Evolutionary conservation across 2,113 vertebrate genomes (phyloP), one percentile per base, ranked within the genome.

Genomic region (Gallinago paraguaiae): DNA sequence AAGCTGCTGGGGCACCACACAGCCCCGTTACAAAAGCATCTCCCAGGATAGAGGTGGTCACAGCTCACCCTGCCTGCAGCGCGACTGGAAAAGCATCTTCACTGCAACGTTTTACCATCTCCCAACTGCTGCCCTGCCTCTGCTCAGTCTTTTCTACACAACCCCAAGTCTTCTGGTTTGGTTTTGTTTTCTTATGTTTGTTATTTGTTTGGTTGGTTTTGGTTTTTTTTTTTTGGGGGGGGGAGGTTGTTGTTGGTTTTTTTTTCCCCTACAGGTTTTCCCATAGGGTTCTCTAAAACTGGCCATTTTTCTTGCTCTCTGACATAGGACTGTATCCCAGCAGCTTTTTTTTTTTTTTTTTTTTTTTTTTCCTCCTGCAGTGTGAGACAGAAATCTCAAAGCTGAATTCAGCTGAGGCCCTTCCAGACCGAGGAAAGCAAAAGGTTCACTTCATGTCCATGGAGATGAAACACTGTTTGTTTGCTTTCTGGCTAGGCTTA

Each of bases 1-100:
- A 28, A 50, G 19, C 46, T 4, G 31, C 71, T 48, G 5, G 17
- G 0, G 56, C 3, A 9, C 70, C 20, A 5, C 1, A 1, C 3
- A 1, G 35, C 61, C 17, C 61, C 11, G 9, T 22, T 6, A 4
- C 7, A 18, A 3, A 11, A 39, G n/a, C 11, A 0, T n/a, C 3
- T 33, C 17, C 11, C 37, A 2, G 31, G 17, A 17, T 6, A 1
- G 69, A 4, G 18, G 16, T 8, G 45, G 18, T 28, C 10, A 2
- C 27, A 25, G 7, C 23, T 37, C 3, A 1, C 3, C 35, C 64
- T 69, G 35, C 45, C 37, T 1, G 0, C 69, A 10, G 0, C 2
- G 23, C 1, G 2, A 13, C 0, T 2, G 8, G 18, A 4, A 3
- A 11, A 39, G 11, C 60, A 7, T 7, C 46, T 25, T n/a, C 33